These are phyloP conservation scores for Malacoctenus gilli DNA, from an alignment of 2,797 vertebrate genomes.

Conservation along the genomic window DNA sequence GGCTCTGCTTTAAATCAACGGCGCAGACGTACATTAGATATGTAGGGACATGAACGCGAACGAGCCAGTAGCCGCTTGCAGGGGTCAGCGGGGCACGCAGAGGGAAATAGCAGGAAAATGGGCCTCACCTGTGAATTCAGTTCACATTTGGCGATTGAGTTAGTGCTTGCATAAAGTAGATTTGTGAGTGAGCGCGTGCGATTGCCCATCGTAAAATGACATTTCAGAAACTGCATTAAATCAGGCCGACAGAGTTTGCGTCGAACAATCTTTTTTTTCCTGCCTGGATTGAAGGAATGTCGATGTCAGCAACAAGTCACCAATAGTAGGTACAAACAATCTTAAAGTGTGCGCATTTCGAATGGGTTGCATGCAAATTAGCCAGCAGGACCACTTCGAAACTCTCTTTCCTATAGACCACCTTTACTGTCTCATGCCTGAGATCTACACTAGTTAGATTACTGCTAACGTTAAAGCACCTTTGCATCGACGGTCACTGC, in stretches of 20 bases:
- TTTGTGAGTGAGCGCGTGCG: not conserved
- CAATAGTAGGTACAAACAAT: not conserved
- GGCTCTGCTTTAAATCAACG: slow-evolving; percentile 57
- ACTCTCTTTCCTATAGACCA: too few relatives aligned
- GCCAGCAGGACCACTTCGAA: too few relatives aligned
- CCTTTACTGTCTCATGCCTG: too few relatives aligned
- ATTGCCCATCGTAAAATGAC: not conserved
- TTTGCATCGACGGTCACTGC: too few relatives aligned
- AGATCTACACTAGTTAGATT: too few relatives aligned
- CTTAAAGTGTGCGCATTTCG: too few relatives aligned
- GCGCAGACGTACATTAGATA: slow-evolving; percentile 56
- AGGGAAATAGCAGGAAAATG: slow-evolving; percentile 67
- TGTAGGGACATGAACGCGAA: slow-evolving; percentile 64
- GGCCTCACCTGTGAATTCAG: slow-evolving; percentile 68
- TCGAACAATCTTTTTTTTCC: not conserved
- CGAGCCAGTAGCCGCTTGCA: slow-evolving; percentile 42
- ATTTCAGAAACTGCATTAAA: slow-evolving; percentile 1
- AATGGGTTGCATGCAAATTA: too few relatives aligned
- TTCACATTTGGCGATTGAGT: slow-evolving; percentile 21
- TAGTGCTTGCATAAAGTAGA: not conserved
- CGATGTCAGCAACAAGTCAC: not conserved
- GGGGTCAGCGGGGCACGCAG: slow-evolving; percentile 57
- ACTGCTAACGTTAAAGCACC: too few relatives aligned
- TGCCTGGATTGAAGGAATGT: not conserved
- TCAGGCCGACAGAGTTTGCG: not conserved